A percentile compares a stretch with the other conserved stretches of the same genome.
Evolutionary conservation across 2,113 vertebrate genomes (phyloP).

Genomic region (Siniperca chuatsi): DNA sequence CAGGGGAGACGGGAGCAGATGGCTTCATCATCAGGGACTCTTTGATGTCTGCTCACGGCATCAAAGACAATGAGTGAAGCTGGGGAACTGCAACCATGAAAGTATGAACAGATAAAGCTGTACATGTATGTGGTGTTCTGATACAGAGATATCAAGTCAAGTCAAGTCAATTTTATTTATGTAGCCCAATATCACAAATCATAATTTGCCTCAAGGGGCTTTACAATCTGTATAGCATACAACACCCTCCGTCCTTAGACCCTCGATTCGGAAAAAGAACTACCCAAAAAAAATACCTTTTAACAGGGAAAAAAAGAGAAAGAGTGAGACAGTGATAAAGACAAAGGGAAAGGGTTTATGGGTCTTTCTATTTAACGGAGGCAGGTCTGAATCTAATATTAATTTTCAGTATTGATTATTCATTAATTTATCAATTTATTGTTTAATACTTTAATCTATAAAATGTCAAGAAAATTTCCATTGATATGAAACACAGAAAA

Average conservation of each 20-base stretch:
- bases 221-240: no score
- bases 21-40: slow-evolving; percentile 74
- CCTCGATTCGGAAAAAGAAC: no score
- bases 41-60: slow-evolving; percentile 71
- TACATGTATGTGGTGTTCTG: slow-evolving; percentile 9
- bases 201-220: no score
- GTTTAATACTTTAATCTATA: background rate
- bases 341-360: background rate
- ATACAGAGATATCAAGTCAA: background rate
- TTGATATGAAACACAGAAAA: background rate
- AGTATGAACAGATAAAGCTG: slow-evolving; percentile 36
- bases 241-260: no score
- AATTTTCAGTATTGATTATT: background rate
- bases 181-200: no score
- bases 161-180: no score
- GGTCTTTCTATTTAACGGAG: background rate
- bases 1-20: slow-evolving; percentile 69
- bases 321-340: background rate
- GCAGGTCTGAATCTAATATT: background rate
- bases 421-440: background rate
- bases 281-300: no score
- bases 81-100: slow-evolving; percentile 50
- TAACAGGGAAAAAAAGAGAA: no score
- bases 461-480: background rate
- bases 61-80: slow-evolving; percentile 67